Evolutionary conservation across 2,113 vertebrate species (phyloP).

Genomic region (Chionodraco myersi): DNA sequence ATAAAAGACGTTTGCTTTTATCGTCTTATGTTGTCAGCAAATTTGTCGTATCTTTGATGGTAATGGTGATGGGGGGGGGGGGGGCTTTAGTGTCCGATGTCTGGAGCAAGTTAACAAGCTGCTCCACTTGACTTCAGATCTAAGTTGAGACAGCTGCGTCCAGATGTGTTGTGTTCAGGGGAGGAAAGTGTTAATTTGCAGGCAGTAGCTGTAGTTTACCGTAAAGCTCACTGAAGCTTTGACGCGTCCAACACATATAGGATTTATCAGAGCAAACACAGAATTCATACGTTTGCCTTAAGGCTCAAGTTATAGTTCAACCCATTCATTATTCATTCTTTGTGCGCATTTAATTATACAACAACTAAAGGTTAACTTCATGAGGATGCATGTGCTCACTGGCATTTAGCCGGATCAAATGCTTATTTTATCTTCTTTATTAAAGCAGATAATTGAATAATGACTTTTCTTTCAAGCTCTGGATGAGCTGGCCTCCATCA

Average conservation of each 20-base stretch:
- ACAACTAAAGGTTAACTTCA: conserved; percentile 53
- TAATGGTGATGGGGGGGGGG: background rate
- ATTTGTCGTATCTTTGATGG: conserved; percentile 50
- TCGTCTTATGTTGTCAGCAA: conserved; percentile 56
- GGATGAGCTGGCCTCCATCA: conserved; percentile 59
- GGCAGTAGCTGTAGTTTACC: conserved; percentile 27
- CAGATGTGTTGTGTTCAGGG: conserved; percentile 51
- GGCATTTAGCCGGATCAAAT: conserved; percentile 56
- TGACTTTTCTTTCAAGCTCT: conserved; percentile 57
- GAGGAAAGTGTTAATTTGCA: conserved; percentile 11
- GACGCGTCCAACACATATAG: background rate
- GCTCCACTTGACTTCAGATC: conserved; percentile 50
- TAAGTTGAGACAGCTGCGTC: conserved; percentile 52
- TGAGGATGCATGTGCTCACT: conserved; percentile 42
- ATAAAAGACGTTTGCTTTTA: conserved; percentile 61
- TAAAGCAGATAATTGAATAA: conserved; percentile 69
- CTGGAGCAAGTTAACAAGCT: conserved; percentile 61
- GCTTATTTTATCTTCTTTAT: conserved; percentile 54
- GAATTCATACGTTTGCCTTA: background rate
- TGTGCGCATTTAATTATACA: conserved; percentile 34
- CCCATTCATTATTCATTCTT: conserved; percentile 31
- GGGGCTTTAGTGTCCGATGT: conserved; percentile 24
- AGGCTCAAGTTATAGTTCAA: conserved; percentile 20
- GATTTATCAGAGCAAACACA: conserved; percentile 6
- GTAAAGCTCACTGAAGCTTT: conserved; percentile 12